Conservation (phyloP, 2,888 invertebrate species). For the Labia minor region DNA sequence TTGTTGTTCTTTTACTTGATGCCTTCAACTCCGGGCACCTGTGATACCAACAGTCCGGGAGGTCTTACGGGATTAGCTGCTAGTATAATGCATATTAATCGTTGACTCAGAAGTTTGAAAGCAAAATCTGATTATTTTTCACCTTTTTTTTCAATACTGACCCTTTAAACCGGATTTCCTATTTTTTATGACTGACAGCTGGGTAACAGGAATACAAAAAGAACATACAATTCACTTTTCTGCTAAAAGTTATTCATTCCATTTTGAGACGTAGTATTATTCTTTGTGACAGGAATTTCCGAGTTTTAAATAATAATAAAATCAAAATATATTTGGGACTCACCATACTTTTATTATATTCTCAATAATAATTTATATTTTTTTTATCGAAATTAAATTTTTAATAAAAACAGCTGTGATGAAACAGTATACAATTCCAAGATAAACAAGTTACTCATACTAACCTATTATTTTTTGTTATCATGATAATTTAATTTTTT, state of each 20-base stretch:
- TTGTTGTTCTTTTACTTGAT: neutral
- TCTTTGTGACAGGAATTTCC: neutral
- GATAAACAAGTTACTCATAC: neutral
- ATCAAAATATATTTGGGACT: neutral
- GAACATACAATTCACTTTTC: neutral
- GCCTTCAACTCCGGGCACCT: neutral
- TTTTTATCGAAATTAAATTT: too few species aligned
- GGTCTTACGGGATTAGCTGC: neutral
- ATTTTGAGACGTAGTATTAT: neutral
- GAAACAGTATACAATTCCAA: too few species aligned
- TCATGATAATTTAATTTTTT: too few species aligned
- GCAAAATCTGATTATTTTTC: constrained; percentile 13
- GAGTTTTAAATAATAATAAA: neutral
- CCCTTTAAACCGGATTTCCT: constrained; percentile 7
- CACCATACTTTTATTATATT: neutral
- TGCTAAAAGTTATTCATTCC: neutral
- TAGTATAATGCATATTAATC: neutral
- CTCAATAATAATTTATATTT: too few species aligned
- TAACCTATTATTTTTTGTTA: neutral
- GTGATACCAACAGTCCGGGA: neutral
- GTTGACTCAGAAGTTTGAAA: neutral
- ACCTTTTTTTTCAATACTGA: constrained; percentile 1
- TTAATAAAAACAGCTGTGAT: too few species aligned
- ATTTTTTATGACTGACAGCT: neutral
- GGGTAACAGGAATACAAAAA: neutral